Evolutionary conservation across 2,888 invertebrate genomes (phyloP), one percentile per base, ranked within the genome.

Genomic region (Nomada fabriciana): DNA sequence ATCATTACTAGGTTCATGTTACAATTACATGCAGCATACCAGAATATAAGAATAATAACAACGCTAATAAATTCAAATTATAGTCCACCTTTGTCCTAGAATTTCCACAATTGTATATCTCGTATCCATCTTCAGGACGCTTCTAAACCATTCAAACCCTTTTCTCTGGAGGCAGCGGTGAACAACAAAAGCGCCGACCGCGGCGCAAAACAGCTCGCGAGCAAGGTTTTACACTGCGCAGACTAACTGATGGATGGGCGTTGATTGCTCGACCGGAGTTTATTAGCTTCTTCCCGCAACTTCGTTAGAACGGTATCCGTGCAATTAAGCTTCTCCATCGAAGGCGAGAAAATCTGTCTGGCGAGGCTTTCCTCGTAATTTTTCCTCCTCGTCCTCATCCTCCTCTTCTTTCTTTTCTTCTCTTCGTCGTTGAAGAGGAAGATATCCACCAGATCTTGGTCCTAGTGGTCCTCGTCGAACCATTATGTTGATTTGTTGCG

Each of bases 271-370:
- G 23, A 29, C 67, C 42, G 43, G 68, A 64, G 67, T 75, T 80
- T 80, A 80, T 75, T 80, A 80, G 72, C 80, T 81, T 80, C 70
- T 73, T 52, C 55, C 76, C 55, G 76, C 64, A 73, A 80, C 76
- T 82, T 86, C 82, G 82, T 86, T 86, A 86, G 76, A 84, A 86
- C 86, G 86, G 82, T 84, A 84, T 73, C 79, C 69, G 59, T 53
- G 65, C 71, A 81, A 86, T 86, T 86, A 86, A 75, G 75, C 57
- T 36, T 67, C 60, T 57, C 68, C 2, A n/a, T 67, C 47, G 67
- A 61, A 50, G 36, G 69, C 65, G 63, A 76, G 83, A 71, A 71
- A 78, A 71, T 57, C 60, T 53, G 67, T 10, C 29, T 53, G 15
- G 53, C 20, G n/a, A 13, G 70, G 47, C 29, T 60, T 53, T 70